Evolutionary conservation across 2,797 vertebrate species (phyloP).

Genomic region (Parauchenoglanis ngamensis): DNA sequence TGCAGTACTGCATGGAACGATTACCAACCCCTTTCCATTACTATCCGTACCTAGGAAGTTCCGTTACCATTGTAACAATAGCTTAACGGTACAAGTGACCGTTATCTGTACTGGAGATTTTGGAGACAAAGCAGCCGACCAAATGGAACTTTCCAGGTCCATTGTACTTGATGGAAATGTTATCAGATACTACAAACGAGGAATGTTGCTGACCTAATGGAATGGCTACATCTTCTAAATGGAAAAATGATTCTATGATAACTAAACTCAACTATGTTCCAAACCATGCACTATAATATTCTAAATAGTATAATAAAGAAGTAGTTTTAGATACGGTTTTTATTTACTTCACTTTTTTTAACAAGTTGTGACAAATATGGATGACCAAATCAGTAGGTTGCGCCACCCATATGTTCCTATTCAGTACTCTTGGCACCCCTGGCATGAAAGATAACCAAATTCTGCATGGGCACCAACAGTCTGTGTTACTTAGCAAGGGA

Average conservation of each 20-base stretch:
- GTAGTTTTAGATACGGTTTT: no score
- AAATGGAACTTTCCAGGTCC: neutral
- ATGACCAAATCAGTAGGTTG: neutral
- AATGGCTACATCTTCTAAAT: neutral
- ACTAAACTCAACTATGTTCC: neutral
- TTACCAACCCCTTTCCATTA: neutral
- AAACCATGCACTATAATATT: neutral
- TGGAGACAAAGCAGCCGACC: neutral
- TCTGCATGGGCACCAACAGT: neutral
- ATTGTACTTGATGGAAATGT: neutral
- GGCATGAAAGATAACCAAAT: neutral
- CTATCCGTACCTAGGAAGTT: neutral
- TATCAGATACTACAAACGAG: neutral
- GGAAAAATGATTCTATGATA: neutral
- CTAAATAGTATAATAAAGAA: neutral
- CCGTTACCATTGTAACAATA: neutral
- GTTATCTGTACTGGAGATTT: no score
- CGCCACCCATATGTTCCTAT: neutral
- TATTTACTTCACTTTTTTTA: neutral
- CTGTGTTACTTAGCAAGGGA: neutral
- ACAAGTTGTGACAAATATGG: no score
- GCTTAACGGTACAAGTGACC: no score
- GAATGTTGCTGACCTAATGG: neutral
- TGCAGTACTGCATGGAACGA: neutral
- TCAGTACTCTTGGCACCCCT: neutral